Base-by-base conservation (phyloP, 2,113 vertebrate species). In the Pseudonaja textilis region DNA sequence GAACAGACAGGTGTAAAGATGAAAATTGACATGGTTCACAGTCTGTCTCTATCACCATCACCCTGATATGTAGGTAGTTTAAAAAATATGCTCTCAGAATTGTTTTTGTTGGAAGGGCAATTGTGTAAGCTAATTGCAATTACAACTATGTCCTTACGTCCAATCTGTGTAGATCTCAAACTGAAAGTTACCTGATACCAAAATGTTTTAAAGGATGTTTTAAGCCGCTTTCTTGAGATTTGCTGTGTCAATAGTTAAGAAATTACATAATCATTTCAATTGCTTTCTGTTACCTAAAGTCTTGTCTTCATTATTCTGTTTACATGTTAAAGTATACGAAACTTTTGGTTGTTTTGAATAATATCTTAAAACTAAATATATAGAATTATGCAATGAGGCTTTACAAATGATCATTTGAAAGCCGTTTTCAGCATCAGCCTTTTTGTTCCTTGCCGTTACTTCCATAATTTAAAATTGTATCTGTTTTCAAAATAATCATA, bases 121-220 rank as follows among this genome's bases (percentile, higher is more conserved):
- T 22, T 90, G 0, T 95, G 55, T 92, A 69, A 61, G 93, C 1
- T 5, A 42, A 89, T 55, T 54, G 45, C 89, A 92, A 91, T 45
- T 86, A 12, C 47, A 87, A 85, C 52, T 81, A 0, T 12, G 42
- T 91, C 94, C 85, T 61, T 74, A 91, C 90, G 18, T 92, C 90
- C 92, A 93, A 93, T 94, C 89, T 69, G 34, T 91, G n/a, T 93
- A 39, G 95, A 88, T 93, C 91, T 95, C 69, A 3, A 64, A 94
- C 92, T 92, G 92, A 96, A 95, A 89, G 95, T 94, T 94, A 90
- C 92, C 4, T 0, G 26, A 93, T 95, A 93, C 52, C 92, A 55
- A n/a, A 54, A 85, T 47, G 0, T 92, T 96, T 94, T 94, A 25
- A 25, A 64, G 59, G 0, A 89, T 87, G 88, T 95, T 88, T 93